phyloP scores from a whole-genome alignment of 2,113 vertebrate genomes.

The Callospermophilus lateralis region DNA sequence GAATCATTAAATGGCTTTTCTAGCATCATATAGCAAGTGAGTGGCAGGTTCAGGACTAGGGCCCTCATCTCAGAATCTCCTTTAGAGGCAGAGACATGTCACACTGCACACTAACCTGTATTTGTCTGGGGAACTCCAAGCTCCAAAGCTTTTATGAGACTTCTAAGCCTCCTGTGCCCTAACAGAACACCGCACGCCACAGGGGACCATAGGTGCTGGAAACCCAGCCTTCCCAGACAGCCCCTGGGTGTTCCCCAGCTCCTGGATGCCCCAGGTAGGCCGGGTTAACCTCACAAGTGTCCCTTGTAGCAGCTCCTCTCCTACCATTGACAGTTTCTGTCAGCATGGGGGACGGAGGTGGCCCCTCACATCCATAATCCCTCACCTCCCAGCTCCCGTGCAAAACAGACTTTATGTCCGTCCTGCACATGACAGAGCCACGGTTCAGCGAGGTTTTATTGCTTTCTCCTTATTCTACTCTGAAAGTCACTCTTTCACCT shows the following conservation, averaged over 20 bases:
- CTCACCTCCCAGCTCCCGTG: fast-evolving
- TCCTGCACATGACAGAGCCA: not conserved
- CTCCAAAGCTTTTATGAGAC: not conserved
- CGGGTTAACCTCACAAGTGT: not conserved
- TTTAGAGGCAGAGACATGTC: not conserved
- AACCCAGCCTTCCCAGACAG: not conserved
- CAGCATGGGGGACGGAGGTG: not conserved
- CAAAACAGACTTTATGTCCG: not conserved
- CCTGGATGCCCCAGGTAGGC: not conserved
- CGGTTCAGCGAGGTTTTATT: not conserved
- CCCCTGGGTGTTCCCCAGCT: not conserved
- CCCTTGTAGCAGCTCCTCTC: too few relatives aligned
- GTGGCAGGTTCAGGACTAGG: not conserved
- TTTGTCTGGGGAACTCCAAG: not conserved
- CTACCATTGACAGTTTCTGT: not conserved
- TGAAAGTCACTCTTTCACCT: conserved; percentile 34
- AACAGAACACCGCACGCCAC: not conserved
- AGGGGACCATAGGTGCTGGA: not conserved
- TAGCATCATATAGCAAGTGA: not conserved
- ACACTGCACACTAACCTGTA: not conserved
- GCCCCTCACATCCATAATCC: not conserved
- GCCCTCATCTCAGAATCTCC: not conserved
- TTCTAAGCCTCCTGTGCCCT: not conserved
- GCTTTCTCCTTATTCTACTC: not conserved
- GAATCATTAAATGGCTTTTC: not conserved